Evolutionary conservation across 2,113 vertebrate genomes (phyloP).

Genomic region (Chunga burmeisteri): DNA sequence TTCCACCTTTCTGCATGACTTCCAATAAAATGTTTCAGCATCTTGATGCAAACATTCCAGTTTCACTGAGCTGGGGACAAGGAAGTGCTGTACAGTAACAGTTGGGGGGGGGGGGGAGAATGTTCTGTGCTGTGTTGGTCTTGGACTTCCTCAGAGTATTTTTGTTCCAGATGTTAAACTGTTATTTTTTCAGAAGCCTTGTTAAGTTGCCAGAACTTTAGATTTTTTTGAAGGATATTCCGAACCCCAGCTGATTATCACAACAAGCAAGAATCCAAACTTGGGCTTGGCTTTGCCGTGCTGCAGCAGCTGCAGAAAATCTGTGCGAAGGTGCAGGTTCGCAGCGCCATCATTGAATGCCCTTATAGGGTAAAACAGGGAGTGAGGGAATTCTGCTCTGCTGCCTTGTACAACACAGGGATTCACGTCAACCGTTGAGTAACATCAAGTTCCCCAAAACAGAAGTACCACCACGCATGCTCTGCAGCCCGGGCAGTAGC

Average conservation of each 20-base stretch:
- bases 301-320: conserved; percentile 76
- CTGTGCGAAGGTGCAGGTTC: conserved; percentile 60
- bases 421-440: conserved; percentile 22
- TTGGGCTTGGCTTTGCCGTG: conserved; percentile 50
- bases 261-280: conserved; percentile 75
- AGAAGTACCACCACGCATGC: neutral
- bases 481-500: neutral
- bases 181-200: conserved; percentile 77
- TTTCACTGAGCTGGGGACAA: conserved; percentile 50
- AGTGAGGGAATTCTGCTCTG: conserved; percentile 34
- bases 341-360: neutral
- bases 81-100: conserved; percentile 62
- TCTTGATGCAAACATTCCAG: conserved; percentile 47
- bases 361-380: conserved; percentile 74
- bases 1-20: conserved; percentile 24
- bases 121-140: conserved; percentile 69
- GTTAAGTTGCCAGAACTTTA: conserved; percentile 69
- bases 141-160: conserved; percentile 70
- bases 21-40: conserved; percentile 39
- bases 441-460: neutral
- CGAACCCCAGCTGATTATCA: conserved; percentile 78
- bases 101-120: conserved; percentile 51
- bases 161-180: conserved; percentile 79
- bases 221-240: conserved; percentile 74
- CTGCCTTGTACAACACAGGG: neutral